Conservation (phyloP, 2,113 vertebrate genomes). For the Ciconia boyciana region DNA sequence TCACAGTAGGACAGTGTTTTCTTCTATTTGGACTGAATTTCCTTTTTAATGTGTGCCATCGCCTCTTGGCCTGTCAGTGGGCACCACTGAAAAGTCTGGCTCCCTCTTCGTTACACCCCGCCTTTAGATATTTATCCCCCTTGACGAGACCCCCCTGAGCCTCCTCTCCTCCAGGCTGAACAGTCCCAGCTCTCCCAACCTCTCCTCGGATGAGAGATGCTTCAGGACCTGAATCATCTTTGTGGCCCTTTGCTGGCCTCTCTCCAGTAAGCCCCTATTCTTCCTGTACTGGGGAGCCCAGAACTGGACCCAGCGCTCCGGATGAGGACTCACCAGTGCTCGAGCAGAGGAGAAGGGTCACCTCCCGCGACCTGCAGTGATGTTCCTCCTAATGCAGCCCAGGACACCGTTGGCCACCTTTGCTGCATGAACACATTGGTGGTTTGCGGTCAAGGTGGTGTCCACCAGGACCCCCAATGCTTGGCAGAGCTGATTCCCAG, state of each 20-base stretch:
- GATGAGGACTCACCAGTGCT: background rate
- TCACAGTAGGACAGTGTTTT: background rate
- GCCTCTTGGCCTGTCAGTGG: background rate
- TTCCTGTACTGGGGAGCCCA: background rate
- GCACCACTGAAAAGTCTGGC: background rate
- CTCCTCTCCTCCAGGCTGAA: background rate
- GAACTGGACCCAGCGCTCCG: background rate
- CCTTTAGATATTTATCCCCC: background rate
- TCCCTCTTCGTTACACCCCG: background rate
- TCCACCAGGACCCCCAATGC: background rate
- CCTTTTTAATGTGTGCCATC: background rate
- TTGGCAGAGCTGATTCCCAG: no score
- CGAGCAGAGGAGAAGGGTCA: background rate
- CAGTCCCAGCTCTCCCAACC: background rate
- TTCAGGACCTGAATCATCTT: background rate
- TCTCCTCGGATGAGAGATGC: background rate
- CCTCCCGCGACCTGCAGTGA: rapidly evolving
- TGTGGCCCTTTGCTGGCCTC: background rate
- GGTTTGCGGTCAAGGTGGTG: background rate
- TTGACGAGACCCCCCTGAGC: background rate
- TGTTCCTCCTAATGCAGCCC: background rate
- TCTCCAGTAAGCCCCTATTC: background rate
- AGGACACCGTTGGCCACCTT: background rate
- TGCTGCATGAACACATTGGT: rapidly evolving
- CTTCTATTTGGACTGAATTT: rapidly evolving